These are phyloP conservation scores for Cairina moschata DNA, from an alignment of 2,113 vertebrate genomes.

Conservation along the genomic window DNA sequence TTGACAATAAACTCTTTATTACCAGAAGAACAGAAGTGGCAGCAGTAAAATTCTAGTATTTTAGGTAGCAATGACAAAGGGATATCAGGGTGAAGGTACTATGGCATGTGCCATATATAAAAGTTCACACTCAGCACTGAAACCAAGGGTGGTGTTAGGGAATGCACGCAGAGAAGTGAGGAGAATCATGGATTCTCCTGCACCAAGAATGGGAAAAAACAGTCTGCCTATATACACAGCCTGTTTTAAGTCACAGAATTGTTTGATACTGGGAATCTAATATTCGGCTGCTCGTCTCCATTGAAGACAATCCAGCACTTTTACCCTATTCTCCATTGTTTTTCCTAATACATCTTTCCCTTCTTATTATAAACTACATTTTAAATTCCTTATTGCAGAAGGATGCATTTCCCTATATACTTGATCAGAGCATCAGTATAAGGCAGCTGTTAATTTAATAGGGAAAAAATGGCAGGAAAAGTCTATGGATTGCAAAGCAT, in stretches of 20 bases:
- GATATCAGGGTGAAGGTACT: not conserved
- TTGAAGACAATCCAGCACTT: not conserved
- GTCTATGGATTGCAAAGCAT: not conserved
- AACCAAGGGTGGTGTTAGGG: not conserved
- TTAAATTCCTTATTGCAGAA: not conserved
- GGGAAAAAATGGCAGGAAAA: not conserved
- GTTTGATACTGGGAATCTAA: not conserved
- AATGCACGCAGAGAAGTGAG: not conserved
- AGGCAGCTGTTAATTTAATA: not conserved
- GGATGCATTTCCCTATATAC: not conserved
- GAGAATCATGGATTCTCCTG: not conserved
- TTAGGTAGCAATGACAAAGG: not conserved
- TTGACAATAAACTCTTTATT: not conserved
- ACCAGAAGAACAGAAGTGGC: not conserved
- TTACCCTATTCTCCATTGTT: not conserved
- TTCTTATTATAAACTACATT: not conserved
- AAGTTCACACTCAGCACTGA: not conserved
- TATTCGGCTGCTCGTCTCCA: not conserved
- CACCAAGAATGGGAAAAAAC: not conserved
- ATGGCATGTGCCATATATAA: not conserved
- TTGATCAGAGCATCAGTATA: not conserved
- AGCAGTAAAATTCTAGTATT: not conserved
- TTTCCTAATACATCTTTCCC: not conserved
- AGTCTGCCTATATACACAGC: not conserved
- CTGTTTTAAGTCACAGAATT: not conserved